A percentile compares a stretch with the other conserved stretches of the same genome.
Evolutionary conservation across 2,888 invertebrate genomes (phyloP).

Genomic region (Rhyacophila evoluta): DNA sequence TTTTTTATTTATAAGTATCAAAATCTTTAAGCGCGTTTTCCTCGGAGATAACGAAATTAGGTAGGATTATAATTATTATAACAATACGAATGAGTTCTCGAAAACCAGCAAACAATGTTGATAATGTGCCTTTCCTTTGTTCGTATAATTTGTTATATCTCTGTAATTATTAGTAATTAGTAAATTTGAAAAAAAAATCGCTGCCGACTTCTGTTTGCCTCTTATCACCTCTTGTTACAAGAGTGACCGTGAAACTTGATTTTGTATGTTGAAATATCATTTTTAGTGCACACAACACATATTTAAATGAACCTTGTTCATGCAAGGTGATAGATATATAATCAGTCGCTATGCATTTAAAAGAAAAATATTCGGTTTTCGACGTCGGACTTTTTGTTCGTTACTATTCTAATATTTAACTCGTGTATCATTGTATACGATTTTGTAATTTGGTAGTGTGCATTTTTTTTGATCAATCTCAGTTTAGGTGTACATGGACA

Average conservation of each 20-base stretch:
- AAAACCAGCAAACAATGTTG: neutral
- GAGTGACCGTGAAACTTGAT: neutral
- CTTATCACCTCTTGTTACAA: neutral
- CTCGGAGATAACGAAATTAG: too few species aligned
- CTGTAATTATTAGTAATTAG: neutral
- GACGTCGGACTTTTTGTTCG: too few species aligned
- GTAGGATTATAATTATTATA: neutral
- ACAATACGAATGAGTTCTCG: neutral
- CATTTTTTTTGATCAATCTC: too few species aligned
- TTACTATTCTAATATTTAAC: too few species aligned
- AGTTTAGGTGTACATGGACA: too few species aligned
- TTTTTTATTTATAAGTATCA: too few species aligned
- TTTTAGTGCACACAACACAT: neutral
- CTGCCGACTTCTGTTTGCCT: neutral
- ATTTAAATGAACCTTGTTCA: slow-evolving; percentile 15
- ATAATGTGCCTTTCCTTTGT: slow-evolving; percentile 6
- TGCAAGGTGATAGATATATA: neutral
- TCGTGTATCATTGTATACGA: too few species aligned
- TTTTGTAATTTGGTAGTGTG: too few species aligned
- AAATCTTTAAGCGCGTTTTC: too few species aligned
- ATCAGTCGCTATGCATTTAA: too few species aligned
- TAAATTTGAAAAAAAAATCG: neutral
- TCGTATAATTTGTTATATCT: neutral
- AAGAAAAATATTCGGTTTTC: too few species aligned
- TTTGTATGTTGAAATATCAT: neutral